These are phyloP conservation scores for Drosophila santomea DNA, from an alignment of 1,140 invertebrate genomes.

Conservation along the genomic window DNA sequence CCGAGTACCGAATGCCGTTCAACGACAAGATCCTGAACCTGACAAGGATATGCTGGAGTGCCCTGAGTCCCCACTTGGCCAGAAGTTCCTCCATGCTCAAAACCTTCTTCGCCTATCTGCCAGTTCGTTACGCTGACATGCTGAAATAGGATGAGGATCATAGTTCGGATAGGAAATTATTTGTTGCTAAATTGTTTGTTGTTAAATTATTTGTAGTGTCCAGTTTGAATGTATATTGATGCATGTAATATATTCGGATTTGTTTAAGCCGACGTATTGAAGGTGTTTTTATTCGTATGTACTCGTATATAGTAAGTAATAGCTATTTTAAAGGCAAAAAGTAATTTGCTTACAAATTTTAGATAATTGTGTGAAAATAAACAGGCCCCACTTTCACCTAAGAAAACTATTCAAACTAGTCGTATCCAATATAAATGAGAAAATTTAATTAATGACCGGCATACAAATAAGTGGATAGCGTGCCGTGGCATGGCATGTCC, in stretches of 20 bases:
- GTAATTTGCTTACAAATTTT: too few species aligned
- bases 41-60: constrained; percentile 10
- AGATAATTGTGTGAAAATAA: too few species aligned
- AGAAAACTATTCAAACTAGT: constrained; percentile 31
- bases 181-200: constrained; percentile 4
- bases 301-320: too few species aligned
- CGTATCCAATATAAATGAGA: constrained; percentile 30
- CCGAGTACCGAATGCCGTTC: not conserved
- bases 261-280: not conserved
- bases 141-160: not conserved
- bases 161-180: not conserved
- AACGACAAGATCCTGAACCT: constrained; percentile 22
- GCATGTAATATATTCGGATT: not conserved
- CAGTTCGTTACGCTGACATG: constrained; percentile 31
- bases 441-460: constrained; percentile 74
- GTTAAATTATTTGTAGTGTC: constrained; percentile 2
- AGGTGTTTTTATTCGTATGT: too few species aligned
- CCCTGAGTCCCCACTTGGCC: constrained; percentile 16
- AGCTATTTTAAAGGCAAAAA: too few species aligned
- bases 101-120: constrained; percentile 41
- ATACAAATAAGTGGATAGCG: constrained; percentile 54
- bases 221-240: not conserved
- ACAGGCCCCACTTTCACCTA: not conserved
- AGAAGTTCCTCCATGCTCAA: not conserved
- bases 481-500: constrained; percentile 30